These are phyloP conservation scores for Astatotilapia flaviijosephi DNA, from an alignment of 2,113 vertebrate genomes.

Conservation along the genomic window DNA sequence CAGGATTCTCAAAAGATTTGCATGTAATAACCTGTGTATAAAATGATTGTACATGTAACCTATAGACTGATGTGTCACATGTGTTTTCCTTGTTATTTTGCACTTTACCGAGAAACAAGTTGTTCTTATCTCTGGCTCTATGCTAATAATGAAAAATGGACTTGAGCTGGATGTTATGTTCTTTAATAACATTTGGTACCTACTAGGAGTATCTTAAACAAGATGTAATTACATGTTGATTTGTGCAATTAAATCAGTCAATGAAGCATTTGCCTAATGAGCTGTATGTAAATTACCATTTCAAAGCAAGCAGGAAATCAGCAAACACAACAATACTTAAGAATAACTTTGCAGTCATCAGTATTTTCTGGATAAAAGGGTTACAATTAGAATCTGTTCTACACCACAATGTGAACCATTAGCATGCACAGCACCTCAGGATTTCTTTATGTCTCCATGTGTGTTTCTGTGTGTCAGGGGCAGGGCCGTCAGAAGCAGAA, in stretches of 20 bases:
- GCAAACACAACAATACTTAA: neutral
- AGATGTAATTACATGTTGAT: neutral
- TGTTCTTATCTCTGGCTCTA: neutral
- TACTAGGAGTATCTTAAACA: neutral
- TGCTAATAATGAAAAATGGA: neutral
- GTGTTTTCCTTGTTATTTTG: neutral
- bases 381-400: neutral
- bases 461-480: conserved; percentile 58
- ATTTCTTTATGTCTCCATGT: neutral
- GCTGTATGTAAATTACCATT: neutral
- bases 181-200: neutral
- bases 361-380: neutral
- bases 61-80: neutral
- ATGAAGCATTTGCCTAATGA: neutral
- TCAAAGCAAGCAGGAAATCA: neutral
- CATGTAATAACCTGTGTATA: neutral
- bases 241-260: neutral
- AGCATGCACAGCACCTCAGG: neutral
- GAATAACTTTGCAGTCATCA: neutral
- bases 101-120: neutral
- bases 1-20: neutral
- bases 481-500: conserved; percentile 84
- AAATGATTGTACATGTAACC: neutral
- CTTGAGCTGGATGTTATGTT: neutral
- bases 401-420: neutral